Evolutionary conservation across 1,140 invertebrate genomes (phyloP), one percentile per base, ranked within the genome.

Genomic region (Achroia grisella): DNA sequence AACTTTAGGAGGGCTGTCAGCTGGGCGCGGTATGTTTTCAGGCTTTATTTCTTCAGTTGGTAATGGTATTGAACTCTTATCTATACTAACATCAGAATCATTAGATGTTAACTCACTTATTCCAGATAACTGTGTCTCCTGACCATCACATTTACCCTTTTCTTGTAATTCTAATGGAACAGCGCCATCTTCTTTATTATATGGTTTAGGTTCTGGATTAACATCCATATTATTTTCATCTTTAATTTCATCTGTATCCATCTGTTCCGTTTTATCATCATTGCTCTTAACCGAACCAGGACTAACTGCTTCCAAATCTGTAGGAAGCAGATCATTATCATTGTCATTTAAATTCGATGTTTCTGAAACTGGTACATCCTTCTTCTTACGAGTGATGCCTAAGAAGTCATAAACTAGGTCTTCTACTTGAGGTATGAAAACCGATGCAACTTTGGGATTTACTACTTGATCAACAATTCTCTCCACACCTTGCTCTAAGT

Each of bases 381-480:
- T 82, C 49, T 79, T 80, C 51, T 79, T 80, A 50, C 73, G 69
- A 12, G 74, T 56, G 9, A 97, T 90, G 13, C 95, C 94, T n/a
- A 97, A 79, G 73, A 92, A 94, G 67, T 93, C 92, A 71, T 96
- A 97, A 0, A 97, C 93, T 8, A 95, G 90, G 65, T 96, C 93
- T 80, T 97, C 95, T 36, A 98, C 95, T 87, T 95, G 92, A 5
- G 95, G 94, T 67, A 95, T 91, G 71, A 98, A 97, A 1, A 95
- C 89, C 6, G 91, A 90, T 52, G 92, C 90, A 4, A 97, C 93
- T 87, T 97, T 97, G 2, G 95, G 95, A 82, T 97, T 96, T 0
- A 98, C 95, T 0, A 97, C 95, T 88, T 98, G 96, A 78, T 98
- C 95, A 0, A 98, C 95, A 49, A 98, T 96, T 56, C 96, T 89